A percentile compares a stretch with the other conserved stretches of the same genome.
phyloP scores from a whole-genome alignment of 2,888 invertebrate genomes.

The Temnothorax rugatulus region DNA sequence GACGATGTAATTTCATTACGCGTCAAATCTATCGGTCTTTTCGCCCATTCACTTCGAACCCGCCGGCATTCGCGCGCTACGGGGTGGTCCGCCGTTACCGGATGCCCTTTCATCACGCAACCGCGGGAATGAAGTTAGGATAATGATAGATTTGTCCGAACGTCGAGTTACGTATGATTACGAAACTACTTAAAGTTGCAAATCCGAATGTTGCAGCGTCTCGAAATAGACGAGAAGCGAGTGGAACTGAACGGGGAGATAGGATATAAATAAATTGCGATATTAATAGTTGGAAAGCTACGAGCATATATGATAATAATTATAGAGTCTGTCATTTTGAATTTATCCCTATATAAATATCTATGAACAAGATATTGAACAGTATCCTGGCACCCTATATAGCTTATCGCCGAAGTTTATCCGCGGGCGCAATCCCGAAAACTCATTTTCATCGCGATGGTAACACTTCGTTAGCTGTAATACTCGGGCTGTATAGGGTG shows the following conservation, averaged over 20 bases:
- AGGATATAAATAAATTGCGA: not conserved
- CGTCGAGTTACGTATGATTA: conserved; percentile 3
- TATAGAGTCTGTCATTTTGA: not conserved
- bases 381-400: not conserved
- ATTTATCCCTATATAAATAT: not conserved
- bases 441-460: conserved; percentile 60
- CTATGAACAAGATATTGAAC: not conserved
- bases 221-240: not conserved
- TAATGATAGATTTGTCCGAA: conserved; percentile 43
- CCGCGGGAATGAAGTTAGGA: conserved; percentile 43
- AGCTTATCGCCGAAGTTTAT: conserved; percentile 19
- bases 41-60: not conserved
- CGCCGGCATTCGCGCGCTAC: conserved; percentile 35
- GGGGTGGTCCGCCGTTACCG: conserved; percentile 44
- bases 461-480: conserved; percentile 42
- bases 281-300: not conserved
- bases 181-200: conserved; percentile 6
- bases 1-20: conserved; percentile 61
- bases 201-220: not conserved
- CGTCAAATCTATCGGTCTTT: conserved; percentile 49
- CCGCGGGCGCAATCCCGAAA: conserved; percentile 43
- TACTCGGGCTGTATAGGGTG: not conserved
- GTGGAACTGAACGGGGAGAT: not conserved
- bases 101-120: conserved; percentile 35
- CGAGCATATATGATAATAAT: not conserved